phyloP scores from a whole-genome alignment of 2,113 vertebrate genomes.

The Eupsittula cactorum region DNA sequence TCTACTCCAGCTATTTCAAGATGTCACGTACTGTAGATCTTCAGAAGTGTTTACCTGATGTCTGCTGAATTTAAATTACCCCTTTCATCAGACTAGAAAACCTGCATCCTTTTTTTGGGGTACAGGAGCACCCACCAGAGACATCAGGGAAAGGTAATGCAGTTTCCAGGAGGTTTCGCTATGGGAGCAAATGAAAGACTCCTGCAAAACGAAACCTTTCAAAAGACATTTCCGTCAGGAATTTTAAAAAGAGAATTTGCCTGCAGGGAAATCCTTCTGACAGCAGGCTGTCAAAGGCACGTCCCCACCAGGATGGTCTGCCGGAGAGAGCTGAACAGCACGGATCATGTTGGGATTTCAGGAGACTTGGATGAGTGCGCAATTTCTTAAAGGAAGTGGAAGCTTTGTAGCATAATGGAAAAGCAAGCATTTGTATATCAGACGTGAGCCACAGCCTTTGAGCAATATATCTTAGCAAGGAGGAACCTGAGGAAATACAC shows the following conservation, averaged over 20 bases:
- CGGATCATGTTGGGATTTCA: slow-evolving; percentile 41
- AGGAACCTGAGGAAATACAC: neutral
- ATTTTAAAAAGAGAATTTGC: slow-evolving; percentile 66
- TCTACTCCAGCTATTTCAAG: slow-evolving; percentile 59
- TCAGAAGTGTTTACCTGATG: slow-evolving; percentile 11
- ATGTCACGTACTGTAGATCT: slow-evolving; percentile 26
- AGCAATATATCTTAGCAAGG: neutral
- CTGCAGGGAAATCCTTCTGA: slow-evolving; percentile 70
- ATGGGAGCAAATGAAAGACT: slow-evolving; percentile 31
- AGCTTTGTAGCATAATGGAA: neutral
- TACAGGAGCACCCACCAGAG: neutral
- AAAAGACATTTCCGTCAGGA: slow-evolving; percentile 59
- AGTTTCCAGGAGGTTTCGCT: slow-evolving; percentile 27
- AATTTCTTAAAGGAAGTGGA: slow-evolving; percentile 15
- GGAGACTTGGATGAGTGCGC: neutral
- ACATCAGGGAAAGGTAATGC: slow-evolving; percentile 11
- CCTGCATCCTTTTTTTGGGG: neutral
- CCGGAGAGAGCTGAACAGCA: neutral
- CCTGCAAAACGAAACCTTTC: slow-evolving; percentile 58
- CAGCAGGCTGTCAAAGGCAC: slow-evolving; percentile 69
- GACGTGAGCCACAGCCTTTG: neutral
- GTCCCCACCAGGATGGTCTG: slow-evolving; percentile 49
- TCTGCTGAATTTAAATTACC: slow-evolving; percentile 57
- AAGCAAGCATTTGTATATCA: neutral
- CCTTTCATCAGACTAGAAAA: slow-evolving; percentile 33